Base-by-base conservation (phyloP, 2,888 invertebrate species). In the Hemistola chrysoprasaria region DNA sequence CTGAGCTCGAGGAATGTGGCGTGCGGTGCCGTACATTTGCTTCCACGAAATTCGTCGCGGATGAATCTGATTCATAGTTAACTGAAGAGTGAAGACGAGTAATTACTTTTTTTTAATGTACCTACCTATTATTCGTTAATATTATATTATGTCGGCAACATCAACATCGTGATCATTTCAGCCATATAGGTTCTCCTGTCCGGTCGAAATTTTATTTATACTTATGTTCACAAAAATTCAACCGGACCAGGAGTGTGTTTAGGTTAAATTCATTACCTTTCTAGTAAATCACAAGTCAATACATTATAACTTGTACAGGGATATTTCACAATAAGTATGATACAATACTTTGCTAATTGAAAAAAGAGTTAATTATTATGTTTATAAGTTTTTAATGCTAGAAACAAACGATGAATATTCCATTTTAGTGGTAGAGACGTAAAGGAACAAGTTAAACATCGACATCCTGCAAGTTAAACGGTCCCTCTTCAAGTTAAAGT, bases 21-120 rank as follows among this genome's bases (percentile, higher is more conserved):
- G 71, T 64, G 62, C 60, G 56, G 58, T 50, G 47, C 64, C 22
- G 40, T 40, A 33, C 32, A 28, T 32, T 63, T 59, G 59, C 70
- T 86, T 85, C 86, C 71, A 67, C 78, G 86, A 85, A 86, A 56
- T 65, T 67, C 63, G 53, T 58, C 68, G 62, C 64, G 62, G 61
- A 59, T 57, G 59, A 65, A 62, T 62, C 64, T 66, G 62, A 67
- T 59, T 65, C 65, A 65, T 61, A 56, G 56, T 52, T 3, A 16
- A 16, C 47, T 56, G 11, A 30, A 7, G 8, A 20, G 6, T 16
- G 16, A 16, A 3, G 16, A 16, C n/a, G n/a, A n/a, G n/a, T n/a
- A n/a, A n/a, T n/a, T n/a, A n/a, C n/a, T n/a, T n/a, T n/a, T n/a
- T n/a, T n/a, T n/a, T n/a, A n/a, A n/a, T n/a, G n/a, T n/a, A n/a